Evolutionary conservation across 2,888 invertebrate species (phyloP).

Genomic region (Protodeltote pygarga): DNA sequence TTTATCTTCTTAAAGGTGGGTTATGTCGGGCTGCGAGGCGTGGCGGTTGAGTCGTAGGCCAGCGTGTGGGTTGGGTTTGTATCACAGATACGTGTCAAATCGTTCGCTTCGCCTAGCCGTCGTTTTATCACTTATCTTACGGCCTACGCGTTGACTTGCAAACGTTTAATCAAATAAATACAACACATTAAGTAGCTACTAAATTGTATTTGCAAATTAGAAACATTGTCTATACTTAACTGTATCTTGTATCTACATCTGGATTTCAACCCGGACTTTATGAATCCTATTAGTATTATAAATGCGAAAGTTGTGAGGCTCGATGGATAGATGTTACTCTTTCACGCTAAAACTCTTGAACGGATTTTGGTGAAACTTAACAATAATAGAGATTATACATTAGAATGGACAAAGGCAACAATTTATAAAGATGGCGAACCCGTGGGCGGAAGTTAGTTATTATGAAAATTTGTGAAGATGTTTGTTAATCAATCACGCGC

Average conservation of each 20-base stretch:
- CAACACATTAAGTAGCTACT: slow-evolving; percentile 34
- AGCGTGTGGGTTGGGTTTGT: slow-evolving; percentile 62
- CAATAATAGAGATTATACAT: too few relatives aligned
- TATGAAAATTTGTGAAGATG: too few relatives aligned
- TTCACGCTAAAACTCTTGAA: too few relatives aligned
- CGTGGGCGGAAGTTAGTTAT: too few relatives aligned
- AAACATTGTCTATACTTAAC: too few relatives aligned
- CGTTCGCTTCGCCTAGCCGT: slow-evolving; percentile 38
- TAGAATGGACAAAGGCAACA: too few relatives aligned
- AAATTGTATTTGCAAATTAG: slow-evolving; percentile 30
- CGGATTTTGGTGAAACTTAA: too few relatives aligned
- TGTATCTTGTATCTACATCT: not conserved
- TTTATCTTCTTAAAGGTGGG: slow-evolving; percentile 69
- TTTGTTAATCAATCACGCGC: too few relatives aligned
- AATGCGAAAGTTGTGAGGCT: too few relatives aligned
- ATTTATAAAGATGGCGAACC: too few relatives aligned
- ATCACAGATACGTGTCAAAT: slow-evolving; percentile 50
- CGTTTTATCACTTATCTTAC: slow-evolving; percentile 46
- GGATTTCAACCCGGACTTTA: not conserved
- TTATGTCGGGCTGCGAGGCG: slow-evolving; percentile 56
- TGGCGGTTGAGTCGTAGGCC: slow-evolving; percentile 54
- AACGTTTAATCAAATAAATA: slow-evolving; percentile 44
- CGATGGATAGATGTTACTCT: too few relatives aligned
- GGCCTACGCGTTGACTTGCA: slow-evolving; percentile 48
- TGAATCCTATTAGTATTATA: too few relatives aligned